Evolutionary conservation across 2,888 invertebrate species (phyloP).

Genomic region (Pachymerium ferrugineum): DNA sequence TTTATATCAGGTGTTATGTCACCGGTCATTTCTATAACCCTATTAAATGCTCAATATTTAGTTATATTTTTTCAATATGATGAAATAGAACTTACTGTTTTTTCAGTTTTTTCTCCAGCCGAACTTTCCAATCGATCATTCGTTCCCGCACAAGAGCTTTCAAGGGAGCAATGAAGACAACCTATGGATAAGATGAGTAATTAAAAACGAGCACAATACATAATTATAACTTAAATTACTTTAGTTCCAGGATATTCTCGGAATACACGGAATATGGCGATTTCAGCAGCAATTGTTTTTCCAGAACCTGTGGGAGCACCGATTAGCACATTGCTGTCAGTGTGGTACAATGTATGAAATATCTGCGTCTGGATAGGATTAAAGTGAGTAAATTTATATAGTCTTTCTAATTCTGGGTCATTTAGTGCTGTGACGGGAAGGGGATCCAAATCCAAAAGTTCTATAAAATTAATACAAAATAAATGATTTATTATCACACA

Average conservation of each 20-base stretch:
- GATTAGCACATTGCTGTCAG: slow-evolving; percentile 84
- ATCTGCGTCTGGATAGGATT: slow-evolving; percentile 99
- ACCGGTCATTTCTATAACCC: slow-evolving; percentile 93
- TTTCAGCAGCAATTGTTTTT: slow-evolving; percentile 96
- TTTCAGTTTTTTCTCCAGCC: slow-evolving; percentile 65
- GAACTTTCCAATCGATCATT: slow-evolving; percentile 86
- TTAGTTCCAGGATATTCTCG: slow-evolving; percentile 63
- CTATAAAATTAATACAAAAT: slow-evolving; percentile 50
- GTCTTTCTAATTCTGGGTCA: slow-evolving; percentile 66
- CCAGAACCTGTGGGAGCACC: slow-evolving; percentile 97
- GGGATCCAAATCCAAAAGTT: slow-evolving; percentile 83
- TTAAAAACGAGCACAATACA: not conserved
- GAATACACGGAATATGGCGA: slow-evolving; percentile 91
- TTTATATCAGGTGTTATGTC: slow-evolving; percentile 79
- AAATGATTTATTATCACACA: slow-evolving; percentile 23
- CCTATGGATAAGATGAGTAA: slow-evolving; percentile 50
- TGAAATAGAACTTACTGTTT: slow-evolving; percentile 51
- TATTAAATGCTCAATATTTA: slow-evolving; percentile 42
- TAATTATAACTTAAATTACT: slow-evolving; percentile 39
- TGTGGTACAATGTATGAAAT: slow-evolving; percentile 92
- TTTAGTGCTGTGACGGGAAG: slow-evolving; percentile 76
- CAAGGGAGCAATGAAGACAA: slow-evolving; percentile 96
- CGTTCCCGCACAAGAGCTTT: slow-evolving; percentile 96
- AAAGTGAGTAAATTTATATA: slow-evolving; percentile 90
- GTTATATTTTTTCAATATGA: not conserved